A percentile compares a stretch with the other conserved stretches of the same genome.
Evolutionary conservation across 2,113 vertebrate species (phyloP).

Genomic region (Chionis minor): DNA sequence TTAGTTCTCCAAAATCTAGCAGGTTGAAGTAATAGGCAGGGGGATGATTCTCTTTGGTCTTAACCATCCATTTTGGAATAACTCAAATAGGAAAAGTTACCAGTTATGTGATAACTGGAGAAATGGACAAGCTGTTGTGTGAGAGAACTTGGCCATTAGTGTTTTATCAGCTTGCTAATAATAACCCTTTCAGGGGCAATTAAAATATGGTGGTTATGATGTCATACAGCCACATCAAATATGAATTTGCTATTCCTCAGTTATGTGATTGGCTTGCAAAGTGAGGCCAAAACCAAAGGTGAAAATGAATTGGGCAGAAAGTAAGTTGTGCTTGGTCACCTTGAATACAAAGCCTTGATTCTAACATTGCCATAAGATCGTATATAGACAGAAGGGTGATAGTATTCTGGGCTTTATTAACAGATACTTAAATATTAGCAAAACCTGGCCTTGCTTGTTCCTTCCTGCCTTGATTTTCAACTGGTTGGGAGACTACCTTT

Average conservation of each 20-base stretch:
- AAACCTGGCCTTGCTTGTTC: neutral
- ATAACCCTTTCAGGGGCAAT: neutral
- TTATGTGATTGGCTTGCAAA: neutral
- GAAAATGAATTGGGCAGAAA: neutral
- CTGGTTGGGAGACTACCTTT: neutral
- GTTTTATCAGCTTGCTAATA: neutral
- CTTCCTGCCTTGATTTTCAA: neutral
- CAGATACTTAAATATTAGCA: neutral
- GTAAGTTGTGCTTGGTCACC: neutral
- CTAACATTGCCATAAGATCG: neutral
- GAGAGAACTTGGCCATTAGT: neutral
- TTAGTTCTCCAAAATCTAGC: neutral
- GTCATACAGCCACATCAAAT: neutral
- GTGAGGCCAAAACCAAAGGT: neutral
- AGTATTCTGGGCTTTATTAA: neutral
- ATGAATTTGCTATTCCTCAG: neutral
- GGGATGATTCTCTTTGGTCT: neutral
- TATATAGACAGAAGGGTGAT: neutral
- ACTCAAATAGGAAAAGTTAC: neutral
- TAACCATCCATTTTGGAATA: neutral
- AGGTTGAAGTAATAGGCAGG: neutral
- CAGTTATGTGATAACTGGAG: neutral
- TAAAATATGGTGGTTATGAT: neutral
- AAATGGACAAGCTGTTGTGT: neutral
- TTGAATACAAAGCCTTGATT: neutral